Evolutionary conservation across 2,113 vertebrate genomes (phyloP).

Genomic region (Pedionomus torquatus): DNA sequence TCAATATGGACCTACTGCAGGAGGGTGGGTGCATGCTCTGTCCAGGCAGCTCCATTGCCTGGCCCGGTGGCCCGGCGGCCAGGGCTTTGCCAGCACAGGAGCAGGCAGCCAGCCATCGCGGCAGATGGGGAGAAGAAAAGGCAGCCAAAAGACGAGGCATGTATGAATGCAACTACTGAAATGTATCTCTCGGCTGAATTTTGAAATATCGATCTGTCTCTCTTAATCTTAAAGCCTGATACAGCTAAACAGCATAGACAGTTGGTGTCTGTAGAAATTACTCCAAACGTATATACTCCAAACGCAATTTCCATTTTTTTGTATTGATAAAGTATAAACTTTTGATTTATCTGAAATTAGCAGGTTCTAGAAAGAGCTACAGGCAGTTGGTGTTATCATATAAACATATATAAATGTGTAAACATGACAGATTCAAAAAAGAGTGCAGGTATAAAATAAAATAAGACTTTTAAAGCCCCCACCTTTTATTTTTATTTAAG

Average conservation of each 20-base stretch:
- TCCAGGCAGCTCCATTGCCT: slow-evolving; percentile 25
- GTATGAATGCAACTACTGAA: slow-evolving; percentile 7
- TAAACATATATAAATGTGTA: neutral
- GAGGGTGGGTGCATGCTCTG: neutral
- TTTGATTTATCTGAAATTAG: neutral
- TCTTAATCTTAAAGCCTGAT: neutral
- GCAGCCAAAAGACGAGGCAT: slow-evolving; percentile 57
- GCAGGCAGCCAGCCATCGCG: slow-evolving; percentile 51
- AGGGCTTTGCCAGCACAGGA: neutral
- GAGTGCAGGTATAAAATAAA: neutral
- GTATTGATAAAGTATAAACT: neutral
- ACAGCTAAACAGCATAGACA: neutral
- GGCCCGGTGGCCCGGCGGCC: neutral
- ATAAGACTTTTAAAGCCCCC: neutral
- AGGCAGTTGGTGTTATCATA: neutral
- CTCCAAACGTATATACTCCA: too few relatives aligned
- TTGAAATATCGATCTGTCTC: slow-evolving; percentile 17
- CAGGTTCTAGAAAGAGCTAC: neutral
- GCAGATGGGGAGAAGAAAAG: slow-evolving; percentile 64
- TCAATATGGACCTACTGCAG: neutral
- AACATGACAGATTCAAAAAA: neutral
- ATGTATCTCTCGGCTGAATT: slow-evolving; percentile 10
- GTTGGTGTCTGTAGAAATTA: neutral
- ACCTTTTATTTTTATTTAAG: neutral
- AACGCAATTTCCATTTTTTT: neutral